Percentiles rank a stretch among this genome's conserved stretches.
Conservation (phyloP, 1,140 invertebrate species). For the Drosophila suzukii region DNA sequence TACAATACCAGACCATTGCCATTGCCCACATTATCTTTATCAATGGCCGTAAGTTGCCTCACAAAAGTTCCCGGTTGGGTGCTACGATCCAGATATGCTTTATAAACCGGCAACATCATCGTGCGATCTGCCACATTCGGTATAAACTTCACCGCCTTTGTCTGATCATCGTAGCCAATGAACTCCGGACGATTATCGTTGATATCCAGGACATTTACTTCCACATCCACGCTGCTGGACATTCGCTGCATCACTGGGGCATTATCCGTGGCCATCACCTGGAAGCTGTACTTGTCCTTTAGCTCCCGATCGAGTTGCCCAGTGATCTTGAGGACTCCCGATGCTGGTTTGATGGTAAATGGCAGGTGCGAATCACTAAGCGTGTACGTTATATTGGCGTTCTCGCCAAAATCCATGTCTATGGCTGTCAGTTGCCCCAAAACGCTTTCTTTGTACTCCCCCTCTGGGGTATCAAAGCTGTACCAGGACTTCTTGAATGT, state of each 20-base stretch:
- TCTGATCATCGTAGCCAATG: constrained; percentile 88
- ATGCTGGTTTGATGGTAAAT: constrained; percentile 90
- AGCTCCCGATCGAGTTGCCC: constrained; percentile 92
- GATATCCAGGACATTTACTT: constrained; percentile 91
- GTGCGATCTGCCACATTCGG: constrained; percentile 63
- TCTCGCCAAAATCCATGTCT: constrained; percentile 91
- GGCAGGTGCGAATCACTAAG: constrained; percentile 88
- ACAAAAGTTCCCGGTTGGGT: constrained; percentile 89
- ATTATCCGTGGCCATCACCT: constrained; percentile 91
- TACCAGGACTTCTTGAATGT: constrained; percentile 93
- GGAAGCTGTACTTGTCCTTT: constrained; percentile 89
- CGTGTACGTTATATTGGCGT: constrained; percentile 91
- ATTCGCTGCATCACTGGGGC: constrained; percentile 87
- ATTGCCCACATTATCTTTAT: constrained; percentile 93
- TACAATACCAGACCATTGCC: constrained; percentile 92
- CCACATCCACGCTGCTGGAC: constrained; percentile 90
- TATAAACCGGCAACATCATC: constrained; percentile 87
- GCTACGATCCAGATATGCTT: constrained; percentile 89
- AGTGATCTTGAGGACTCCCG: constrained; percentile 90
- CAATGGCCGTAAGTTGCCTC: constrained; percentile 91
- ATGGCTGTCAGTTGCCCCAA: constrained; percentile 91
- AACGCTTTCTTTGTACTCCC: constrained; percentile 88
- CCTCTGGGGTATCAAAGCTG: constrained; percentile 92
- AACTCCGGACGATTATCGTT: constrained; percentile 92
- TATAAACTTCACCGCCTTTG: constrained; percentile 69